Base-by-base conservation (phyloP, 2,888 invertebrate species). In the Scrobipalpa atriplicella region DNA sequence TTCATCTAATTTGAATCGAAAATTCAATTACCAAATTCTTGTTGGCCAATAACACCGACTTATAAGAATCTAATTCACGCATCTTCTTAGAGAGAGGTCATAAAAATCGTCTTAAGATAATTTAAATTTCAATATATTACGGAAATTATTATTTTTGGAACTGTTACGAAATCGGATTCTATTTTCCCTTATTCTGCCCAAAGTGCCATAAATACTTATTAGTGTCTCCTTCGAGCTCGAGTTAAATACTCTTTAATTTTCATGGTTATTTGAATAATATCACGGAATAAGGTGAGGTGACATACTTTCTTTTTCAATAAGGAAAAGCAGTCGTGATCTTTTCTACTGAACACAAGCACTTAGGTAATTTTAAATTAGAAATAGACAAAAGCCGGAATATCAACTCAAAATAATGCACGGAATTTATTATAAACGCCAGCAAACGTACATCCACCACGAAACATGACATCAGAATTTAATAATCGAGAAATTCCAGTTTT, bases 31-130 rank as follows among this genome's bases (percentile, higher is more conserved):
- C 43, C 29, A 62, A 66, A 41, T 63, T 68, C 65, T 41, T 70
- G 56, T 67, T 70, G 72, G 70, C 67, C 71, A 73, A 76, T 79
- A 73, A 79, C 75, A 78, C 76, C 74, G 72, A 73, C 85, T 85
- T 83, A 84, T 75, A 75, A 78, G 75, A 84, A 80, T 83, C 77
- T 80, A 82, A 84, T 87, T 86, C 83, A 83, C 72, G 81, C 78
- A 70, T 67, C 74, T 74, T 80, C 78, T 80, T 74, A 75, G 72
- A 71, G 74, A 76, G 68, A 41, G 69, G 78, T 75, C 79, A 85
- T 90, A 90, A 90, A 89, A 89, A 82, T 81, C 84, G 79, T 81
- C 85, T 88, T 87, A 89, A 66, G 74, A 74, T 78, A 80, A 85
- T 85, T 88, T 80, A 75, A 82, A 83, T 85, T 68, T 84, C 82